Evolutionary conservation across 2,888 invertebrate species (phyloP).

Genomic region (Volucella inanis): DNA sequence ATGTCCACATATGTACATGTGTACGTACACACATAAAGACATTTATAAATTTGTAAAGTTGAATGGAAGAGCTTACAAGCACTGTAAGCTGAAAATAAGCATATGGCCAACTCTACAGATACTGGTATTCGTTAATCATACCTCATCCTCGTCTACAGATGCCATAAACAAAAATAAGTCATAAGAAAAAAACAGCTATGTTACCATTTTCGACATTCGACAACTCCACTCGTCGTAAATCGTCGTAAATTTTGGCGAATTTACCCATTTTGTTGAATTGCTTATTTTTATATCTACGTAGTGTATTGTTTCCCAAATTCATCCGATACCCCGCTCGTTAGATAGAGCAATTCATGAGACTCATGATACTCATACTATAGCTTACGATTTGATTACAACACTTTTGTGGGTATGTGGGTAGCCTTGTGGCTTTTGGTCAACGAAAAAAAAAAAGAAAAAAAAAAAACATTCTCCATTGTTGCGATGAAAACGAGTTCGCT

Average conservation of each 20-base stretch:
- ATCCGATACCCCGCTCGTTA: slow-evolving; percentile 1
- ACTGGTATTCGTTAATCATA: not conserved
- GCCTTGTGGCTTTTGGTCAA: slow-evolving; percentile 28
- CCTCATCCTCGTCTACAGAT: not conserved
- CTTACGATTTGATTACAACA: slow-evolving; percentile 24
- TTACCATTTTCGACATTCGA: slow-evolving; percentile 35
- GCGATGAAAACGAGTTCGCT: slow-evolving; percentile 25
- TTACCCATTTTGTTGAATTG: not conserved
- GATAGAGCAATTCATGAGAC: not conserved
- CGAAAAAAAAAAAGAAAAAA: slow-evolving; percentile 1
- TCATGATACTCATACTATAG: not conserved
- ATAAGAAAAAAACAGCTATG: slow-evolving; percentile 27
- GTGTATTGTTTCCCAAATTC: slow-evolving; percentile 36
- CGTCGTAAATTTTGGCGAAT: slow-evolving; percentile 9
- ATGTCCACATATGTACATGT: not conserved
- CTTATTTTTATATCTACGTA: slow-evolving; percentile 27
- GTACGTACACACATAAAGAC: not conserved
- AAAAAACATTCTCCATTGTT: slow-evolving; percentile 24
- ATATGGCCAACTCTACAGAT: slow-evolving; percentile 2
- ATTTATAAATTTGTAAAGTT: slow-evolving; percentile 1
- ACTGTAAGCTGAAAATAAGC: slow-evolving; percentile 28
- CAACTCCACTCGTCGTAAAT: not conserved
- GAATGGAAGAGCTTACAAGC: slow-evolving; percentile 10
- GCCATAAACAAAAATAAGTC: slow-evolving; percentile 8
- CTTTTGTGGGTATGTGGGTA: slow-evolving; percentile 3